Evolutionary conservation across 2,888 invertebrate genomes (phyloP).

Genomic region (Cheilosia pagana): DNA sequence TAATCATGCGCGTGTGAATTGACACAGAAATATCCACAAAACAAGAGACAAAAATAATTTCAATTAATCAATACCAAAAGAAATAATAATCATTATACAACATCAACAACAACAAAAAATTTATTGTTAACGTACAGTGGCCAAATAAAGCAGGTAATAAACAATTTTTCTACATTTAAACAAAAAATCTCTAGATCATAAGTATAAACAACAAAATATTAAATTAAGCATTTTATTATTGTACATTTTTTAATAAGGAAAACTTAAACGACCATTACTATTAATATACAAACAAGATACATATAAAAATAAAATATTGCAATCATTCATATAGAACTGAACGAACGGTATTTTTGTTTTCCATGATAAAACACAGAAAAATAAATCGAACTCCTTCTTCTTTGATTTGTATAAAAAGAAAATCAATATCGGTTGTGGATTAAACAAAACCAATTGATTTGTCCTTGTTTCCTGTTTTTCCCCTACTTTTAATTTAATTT

Average conservation of each 20-base stretch:
- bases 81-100: slow-evolving; percentile 50
- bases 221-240: slow-evolving; percentile 68
- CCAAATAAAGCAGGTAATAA: slow-evolving; percentile 79
- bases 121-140: slow-evolving; percentile 78
- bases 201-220: slow-evolving; percentile 40
- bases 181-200: slow-evolving; percentile 49
- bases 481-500: slow-evolving; percentile 27
- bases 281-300: slow-evolving; percentile 66
- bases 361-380: background rate
- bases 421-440: slow-evolving; percentile 75
- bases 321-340: slow-evolving; percentile 67
- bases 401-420: slow-evolving; percentile 9
- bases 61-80: slow-evolving; percentile 65
- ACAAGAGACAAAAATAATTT: slow-evolving; percentile 19
- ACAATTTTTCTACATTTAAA: slow-evolving; percentile 76
- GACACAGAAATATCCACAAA: slow-evolving; percentile 59
- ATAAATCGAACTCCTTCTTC: background rate
- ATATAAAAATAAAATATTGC: slow-evolving; percentile 50
- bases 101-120: slow-evolving; percentile 71
- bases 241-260: slow-evolving; percentile 67
- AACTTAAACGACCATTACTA: slow-evolving; percentile 71
- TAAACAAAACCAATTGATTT: slow-evolving; percentile 59
- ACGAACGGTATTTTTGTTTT: slow-evolving; percentile 8
- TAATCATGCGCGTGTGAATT: slow-evolving; percentile 70
- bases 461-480: slow-evolving; percentile 24